Evolutionary conservation across 2,888 invertebrate genomes (phyloP).

Genomic region (Diachrysia chrysitis): DNA sequence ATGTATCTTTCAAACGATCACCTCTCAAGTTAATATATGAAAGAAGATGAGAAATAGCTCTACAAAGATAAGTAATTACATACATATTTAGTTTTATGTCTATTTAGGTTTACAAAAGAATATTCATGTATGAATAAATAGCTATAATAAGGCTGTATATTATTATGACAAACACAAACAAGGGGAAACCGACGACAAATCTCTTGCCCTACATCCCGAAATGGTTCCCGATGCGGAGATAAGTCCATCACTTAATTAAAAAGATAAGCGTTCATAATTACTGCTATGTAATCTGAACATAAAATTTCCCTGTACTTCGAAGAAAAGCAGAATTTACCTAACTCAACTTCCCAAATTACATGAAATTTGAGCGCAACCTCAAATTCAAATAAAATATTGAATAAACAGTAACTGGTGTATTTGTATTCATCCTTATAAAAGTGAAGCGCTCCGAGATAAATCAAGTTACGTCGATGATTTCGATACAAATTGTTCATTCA

Average conservation of each 20-base stretch:
- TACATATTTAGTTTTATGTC: background rate
- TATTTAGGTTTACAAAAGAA: background rate
- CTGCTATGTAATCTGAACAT: slow-evolving; percentile 12
- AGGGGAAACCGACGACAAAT: background rate
- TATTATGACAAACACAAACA: background rate
- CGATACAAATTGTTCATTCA: slow-evolving; percentile 17
- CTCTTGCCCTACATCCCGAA: slow-evolving; percentile 33
- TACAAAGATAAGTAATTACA: background rate
- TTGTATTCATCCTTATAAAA: slow-evolving; percentile 20
- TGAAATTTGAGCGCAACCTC: background rate
- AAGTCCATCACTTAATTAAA: slow-evolving; percentile 2
- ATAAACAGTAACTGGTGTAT: background rate
- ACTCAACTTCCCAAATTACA: slow-evolving; percentile 2
- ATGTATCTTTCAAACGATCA: no score
- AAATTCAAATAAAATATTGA: background rate
- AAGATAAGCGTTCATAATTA: slow-evolving; percentile 43
- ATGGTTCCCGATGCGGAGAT: slow-evolving; percentile 19
- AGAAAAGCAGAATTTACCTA: background rate
- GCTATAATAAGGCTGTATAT: background rate
- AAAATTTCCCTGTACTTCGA: slow-evolving; percentile 21
- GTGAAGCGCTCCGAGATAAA: slow-evolving; percentile 19
- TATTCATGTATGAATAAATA: background rate
- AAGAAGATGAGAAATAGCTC: background rate
- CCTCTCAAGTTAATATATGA: no score
- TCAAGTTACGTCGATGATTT: slow-evolving; percentile 18